Evolutionary conservation across 1,140 invertebrate genomes (phyloP), one percentile per base, ranked within the genome.

Genomic region (Trichonephila clavata): DNA sequence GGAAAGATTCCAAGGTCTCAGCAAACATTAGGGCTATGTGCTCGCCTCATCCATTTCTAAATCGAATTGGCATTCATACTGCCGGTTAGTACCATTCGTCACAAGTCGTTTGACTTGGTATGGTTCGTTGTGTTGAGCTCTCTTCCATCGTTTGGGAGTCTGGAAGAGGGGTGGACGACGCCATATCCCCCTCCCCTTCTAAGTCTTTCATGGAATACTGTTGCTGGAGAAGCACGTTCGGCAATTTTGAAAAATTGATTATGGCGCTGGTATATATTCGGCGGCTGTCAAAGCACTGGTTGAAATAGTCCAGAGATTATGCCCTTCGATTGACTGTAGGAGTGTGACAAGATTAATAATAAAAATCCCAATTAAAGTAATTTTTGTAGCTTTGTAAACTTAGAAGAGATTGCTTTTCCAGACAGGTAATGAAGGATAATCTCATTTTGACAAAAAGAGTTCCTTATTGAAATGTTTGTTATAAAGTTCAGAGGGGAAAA

Each of bases 31-130:
- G 50, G 43, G 39, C 68, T 59, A 13, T 90, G 43, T 14, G 39
- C 20, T 60, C 39, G 43, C 27, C 32, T 32, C 83, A n/a, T 63
- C 90, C 90, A 92, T 92, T 92, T 87, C 20, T 60, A 92, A 92
- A 92, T 92, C 90, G 80, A 92, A 90, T 90, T 90, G 89, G 89
- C 61, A 92, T 92, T 92, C 90, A 59, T 65, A 80, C 77, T n/a
- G 77, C n/a, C 60, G 43, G 27, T 39, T 68, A 81, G 32, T 57
- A 18, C 50, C 83, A 84, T 84, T 81, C 89, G 90, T 92, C 90
- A 92, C 90, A 92, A 92, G 84, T 92, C 90, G 90, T 92, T 92
- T 92, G 90, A 84, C 60, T 83, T 84, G 77, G 83, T 50, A 84
- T 60, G 83, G 83, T 84, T 84, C 24, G 90, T 84, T 90, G 89